Evolutionary conservation across 2,888 invertebrate species (phyloP), one percentile per base, ranked within the genome.

Genomic region (Imbricaverruca yamaguchii): DNA sequence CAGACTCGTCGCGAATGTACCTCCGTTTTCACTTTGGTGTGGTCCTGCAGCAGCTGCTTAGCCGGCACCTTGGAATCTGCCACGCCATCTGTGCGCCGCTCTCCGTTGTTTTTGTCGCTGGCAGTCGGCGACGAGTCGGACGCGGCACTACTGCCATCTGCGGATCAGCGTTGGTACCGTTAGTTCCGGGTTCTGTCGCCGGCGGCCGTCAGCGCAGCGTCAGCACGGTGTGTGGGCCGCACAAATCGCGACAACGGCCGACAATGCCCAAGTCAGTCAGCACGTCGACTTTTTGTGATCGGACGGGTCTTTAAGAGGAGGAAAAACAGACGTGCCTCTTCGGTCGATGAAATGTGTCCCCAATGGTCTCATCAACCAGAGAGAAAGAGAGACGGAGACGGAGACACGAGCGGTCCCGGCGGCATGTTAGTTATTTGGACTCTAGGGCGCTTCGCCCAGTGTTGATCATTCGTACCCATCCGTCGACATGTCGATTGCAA

Each of bases 21-120:
- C 74, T 74, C 74, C 0, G 74, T 74, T 55, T 74, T 74, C 53
- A 74, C 74, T 74, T 74, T 74, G 18, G 74, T 55, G 21, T 74
- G 53, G 21, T 74, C 74, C 11, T 74, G 74, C 9, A 21, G 55
- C 55, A 74, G 18, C 21, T 55, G 74, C 53, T 74, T 74, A 55
- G 74, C 55, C 1, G 74, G 21, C 9, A 21, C 74, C 21, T 74
- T 74, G 0, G 74, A 74, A 10, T 74, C 74, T 0, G 39, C 18
- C 9, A 21, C 74, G 1, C 74, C 53, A 2, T 74, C 53, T 18
- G 21, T 21, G 11, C 74, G 53, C 8, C 55, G 53, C 8, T 74
- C 74, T 11, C 74, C 18, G 9, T 53, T 11, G 9, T 53, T 11
- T 10, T 55, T 74, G 3, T 74, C 74, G 11, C 53, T 74, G 74